Conservation (phyloP, 2,113 vertebrate species). For the Odontophorus gujanensis region DNA sequence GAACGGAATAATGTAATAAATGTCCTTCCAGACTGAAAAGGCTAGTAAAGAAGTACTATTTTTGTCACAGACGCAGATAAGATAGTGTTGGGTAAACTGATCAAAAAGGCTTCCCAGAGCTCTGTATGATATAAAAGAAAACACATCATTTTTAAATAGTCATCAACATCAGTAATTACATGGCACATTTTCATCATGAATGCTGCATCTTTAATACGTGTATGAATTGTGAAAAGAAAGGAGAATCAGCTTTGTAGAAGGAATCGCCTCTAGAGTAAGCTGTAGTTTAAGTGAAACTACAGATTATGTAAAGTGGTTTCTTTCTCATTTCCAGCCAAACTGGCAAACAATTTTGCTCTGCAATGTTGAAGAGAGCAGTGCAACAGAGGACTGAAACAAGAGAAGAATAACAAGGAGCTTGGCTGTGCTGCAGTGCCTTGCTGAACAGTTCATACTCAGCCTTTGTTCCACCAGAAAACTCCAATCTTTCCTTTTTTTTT, state of each 20-base stretch:
- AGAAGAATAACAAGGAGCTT: background rate
- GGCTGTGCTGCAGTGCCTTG: background rate
- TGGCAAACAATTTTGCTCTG: background rate
- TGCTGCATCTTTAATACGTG: background rate
- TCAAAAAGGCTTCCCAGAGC: constrained; percentile 23
- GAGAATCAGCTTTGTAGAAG: background rate
- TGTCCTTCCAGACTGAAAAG: background rate
- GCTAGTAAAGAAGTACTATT: constrained; percentile 23
- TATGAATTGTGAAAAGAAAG: background rate
- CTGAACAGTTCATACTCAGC: background rate
- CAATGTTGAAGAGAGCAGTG: background rate
- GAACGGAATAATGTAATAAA: constrained; percentile 32
- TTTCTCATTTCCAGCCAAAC: background rate
- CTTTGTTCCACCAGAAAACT: background rate
- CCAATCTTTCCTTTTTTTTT: background rate
- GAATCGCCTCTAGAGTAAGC: background rate
- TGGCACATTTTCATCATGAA: background rate
- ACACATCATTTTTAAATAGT: background rate
- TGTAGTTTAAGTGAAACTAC: background rate
- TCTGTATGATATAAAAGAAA: background rate
- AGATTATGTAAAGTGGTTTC: background rate
- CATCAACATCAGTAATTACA: background rate
- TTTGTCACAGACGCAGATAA: constrained; percentile 20
- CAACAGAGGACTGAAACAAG: background rate
- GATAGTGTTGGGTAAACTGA: background rate